Conservation (phyloP, 1,140 invertebrate species). For the Microplitis mediator region DNA sequence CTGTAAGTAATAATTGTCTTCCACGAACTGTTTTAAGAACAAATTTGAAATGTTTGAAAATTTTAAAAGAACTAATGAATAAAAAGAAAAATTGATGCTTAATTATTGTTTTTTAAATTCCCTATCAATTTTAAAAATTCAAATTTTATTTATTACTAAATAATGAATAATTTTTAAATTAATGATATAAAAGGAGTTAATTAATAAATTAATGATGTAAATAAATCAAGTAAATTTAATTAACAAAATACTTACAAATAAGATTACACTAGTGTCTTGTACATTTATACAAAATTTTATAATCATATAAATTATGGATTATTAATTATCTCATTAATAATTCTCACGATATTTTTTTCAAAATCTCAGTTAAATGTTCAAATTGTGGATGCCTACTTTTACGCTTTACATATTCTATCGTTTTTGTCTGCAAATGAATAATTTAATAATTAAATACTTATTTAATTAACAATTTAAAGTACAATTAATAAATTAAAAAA, state of each 20-base stretch:
- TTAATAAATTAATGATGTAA: neutral
- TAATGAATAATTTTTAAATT: neutral
- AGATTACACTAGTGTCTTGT: neutral
- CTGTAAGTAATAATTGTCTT: neutral
- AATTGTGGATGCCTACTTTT: constrained; percentile 48
- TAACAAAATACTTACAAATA: neutral
- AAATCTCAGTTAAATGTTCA: constrained; percentile 47
- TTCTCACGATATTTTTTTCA: constrained; percentile 46
- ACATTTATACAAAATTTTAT: neutral
- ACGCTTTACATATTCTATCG: constrained; percentile 46
- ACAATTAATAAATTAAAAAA: neutral
- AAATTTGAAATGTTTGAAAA: neutral
- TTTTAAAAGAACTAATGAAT: too few species aligned
- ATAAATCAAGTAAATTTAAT: neutral
- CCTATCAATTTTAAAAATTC: too few species aligned
- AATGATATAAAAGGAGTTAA: neutral
- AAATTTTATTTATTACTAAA: too few species aligned
- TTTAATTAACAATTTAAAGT: neutral
- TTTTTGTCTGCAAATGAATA: constrained; percentile 40
- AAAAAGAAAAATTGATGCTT: too few species aligned
- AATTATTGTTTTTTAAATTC: too few species aligned
- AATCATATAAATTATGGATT: neutral
- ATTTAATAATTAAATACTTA: neutral
- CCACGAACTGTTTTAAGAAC: neutral
- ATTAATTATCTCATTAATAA: neutral